These are phyloP conservation scores for Coenonympha glycerion DNA, from an alignment of 2,888 invertebrate genomes.

Conservation along the genomic window DNA sequence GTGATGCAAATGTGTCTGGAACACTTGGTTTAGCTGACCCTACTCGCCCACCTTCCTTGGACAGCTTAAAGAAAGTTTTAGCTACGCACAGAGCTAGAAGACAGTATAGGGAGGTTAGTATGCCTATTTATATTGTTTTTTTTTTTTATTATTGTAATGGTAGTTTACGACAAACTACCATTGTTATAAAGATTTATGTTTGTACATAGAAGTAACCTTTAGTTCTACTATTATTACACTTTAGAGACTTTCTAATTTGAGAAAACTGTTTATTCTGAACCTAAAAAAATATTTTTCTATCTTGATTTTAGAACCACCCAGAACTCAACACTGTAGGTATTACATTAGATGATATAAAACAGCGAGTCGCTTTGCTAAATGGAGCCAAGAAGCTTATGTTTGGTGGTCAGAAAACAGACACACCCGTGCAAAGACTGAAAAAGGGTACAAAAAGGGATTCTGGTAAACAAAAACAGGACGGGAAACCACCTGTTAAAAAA, in stretches of 20 bases:
- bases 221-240: too few species aligned
- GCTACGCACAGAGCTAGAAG: conserved; percentile 82
- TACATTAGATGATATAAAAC: conserved; percentile 77
- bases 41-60: conserved; percentile 70
- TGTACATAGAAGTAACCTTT: too few species aligned
- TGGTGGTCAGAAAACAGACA: conserved; percentile 57
- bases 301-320: conserved; percentile 76
- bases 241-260: too few species aligned
- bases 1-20: conserved; percentile 55
- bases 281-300: not conserved
- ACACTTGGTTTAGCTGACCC: conserved; percentile 56
- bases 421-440: conserved; percentile 49
- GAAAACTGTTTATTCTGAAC: too few species aligned
- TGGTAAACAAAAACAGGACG: conserved; percentile 42
- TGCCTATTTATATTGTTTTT: conserved; percentile 5
- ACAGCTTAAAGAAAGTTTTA: conserved; percentile 81
- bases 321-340: conserved; percentile 86
- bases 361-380: conserved; percentile 64
- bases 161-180: too few species aligned
- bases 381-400: conserved; percentile 64
- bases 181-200: too few species aligned
- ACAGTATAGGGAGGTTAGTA: conserved; percentile 79
- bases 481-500: conserved; percentile 43
- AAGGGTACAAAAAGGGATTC: conserved; percentile 55
- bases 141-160: too few species aligned